These are phyloP conservation scores for Clarias batrachus DNA, from an alignment of 2,113 vertebrate genomes.

Conservation along the genomic window DNA sequence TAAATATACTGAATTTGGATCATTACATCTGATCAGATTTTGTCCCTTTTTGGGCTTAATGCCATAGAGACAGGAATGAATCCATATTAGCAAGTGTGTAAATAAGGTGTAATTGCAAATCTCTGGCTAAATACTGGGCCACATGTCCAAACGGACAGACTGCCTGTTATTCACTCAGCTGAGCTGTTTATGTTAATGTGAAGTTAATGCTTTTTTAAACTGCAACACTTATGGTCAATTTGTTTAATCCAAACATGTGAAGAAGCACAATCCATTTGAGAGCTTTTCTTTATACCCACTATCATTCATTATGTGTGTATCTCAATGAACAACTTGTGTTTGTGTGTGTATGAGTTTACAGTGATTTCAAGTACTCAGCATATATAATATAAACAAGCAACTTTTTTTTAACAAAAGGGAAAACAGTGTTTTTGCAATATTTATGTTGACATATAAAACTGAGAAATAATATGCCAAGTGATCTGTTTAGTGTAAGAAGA, in stretches of 20 bases:
- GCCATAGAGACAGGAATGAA: slow-evolving; percentile 27
- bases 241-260: slow-evolving; percentile 40
- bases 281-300: slow-evolving; percentile 25
- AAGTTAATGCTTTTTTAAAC: slow-evolving; percentile 47
- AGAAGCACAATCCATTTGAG: slow-evolving; percentile 34
- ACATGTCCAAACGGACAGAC: slow-evolving; percentile 43
- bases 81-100: slow-evolving; percentile 42
- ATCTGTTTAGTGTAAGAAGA: not conserved
- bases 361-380: slow-evolving; percentile 19
- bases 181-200: slow-evolving; percentile 48
- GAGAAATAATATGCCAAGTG: not conserved
- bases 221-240: slow-evolving; percentile 43
- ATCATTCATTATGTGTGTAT: slow-evolving; percentile 26
- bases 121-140: slow-evolving; percentile 40
- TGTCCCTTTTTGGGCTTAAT: slow-evolving; percentile 1
- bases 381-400: slow-evolving; percentile 19
- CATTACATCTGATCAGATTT: slow-evolving; percentile 43
- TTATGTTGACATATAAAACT: slow-evolving; percentile 20
- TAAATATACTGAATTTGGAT: slow-evolving; percentile 42
- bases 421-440: slow-evolving; percentile 7
- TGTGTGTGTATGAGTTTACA: slow-evolving; percentile 12
- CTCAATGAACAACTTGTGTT: slow-evolving; percentile 14
- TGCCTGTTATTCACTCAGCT: slow-evolving; percentile 33
- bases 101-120: slow-evolving; percentile 52
- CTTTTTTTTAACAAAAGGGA: slow-evolving; percentile 9